These are phyloP conservation scores for Halcyon malimbica DNA, from an alignment of 2,113 vertebrate species.

Conservation along the genomic window DNA sequence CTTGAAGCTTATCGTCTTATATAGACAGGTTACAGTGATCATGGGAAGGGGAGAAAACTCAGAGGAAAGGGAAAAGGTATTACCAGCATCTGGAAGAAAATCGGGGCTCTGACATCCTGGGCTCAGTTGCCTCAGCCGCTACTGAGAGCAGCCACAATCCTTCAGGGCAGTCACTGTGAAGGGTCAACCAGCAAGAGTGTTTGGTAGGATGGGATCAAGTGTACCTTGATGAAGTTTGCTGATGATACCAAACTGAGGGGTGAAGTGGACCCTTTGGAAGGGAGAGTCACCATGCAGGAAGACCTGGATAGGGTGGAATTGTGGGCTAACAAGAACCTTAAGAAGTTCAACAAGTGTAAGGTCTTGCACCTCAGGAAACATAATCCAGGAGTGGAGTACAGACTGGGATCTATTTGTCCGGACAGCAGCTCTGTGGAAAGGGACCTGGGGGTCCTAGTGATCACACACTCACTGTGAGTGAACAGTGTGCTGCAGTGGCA, in stretches of 20 bases:
- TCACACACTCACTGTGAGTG: not conserved
- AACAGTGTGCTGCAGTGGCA: not conserved
- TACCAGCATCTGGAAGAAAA: not conserved
- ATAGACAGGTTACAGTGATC: not conserved
- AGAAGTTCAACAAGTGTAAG: not conserved
- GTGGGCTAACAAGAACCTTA: not conserved
- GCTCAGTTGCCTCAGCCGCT: not conserved
- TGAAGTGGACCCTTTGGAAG: not conserved
- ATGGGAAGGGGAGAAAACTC: not conserved
- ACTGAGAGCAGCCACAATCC: rapidly evolving
- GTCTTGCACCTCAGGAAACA: not conserved
- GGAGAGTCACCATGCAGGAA: not conserved
- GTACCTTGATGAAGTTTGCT: not conserved
- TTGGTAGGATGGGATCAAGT: not conserved
- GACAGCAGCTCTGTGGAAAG: not conserved
- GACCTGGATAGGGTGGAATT: not conserved
- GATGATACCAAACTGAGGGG: not conserved
- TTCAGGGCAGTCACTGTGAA: not conserved
- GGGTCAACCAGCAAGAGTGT: not conserved
- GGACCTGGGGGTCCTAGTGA: not conserved
- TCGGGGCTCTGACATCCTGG: rapidly evolving
- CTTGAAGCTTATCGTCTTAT: not conserved
- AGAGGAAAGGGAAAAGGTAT: not conserved
- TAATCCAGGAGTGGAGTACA: not conserved
- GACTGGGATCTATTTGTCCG: not conserved